Conservation (phyloP, 1,140 invertebrate genomes). For the Oryctes rhinoceros region DNA sequence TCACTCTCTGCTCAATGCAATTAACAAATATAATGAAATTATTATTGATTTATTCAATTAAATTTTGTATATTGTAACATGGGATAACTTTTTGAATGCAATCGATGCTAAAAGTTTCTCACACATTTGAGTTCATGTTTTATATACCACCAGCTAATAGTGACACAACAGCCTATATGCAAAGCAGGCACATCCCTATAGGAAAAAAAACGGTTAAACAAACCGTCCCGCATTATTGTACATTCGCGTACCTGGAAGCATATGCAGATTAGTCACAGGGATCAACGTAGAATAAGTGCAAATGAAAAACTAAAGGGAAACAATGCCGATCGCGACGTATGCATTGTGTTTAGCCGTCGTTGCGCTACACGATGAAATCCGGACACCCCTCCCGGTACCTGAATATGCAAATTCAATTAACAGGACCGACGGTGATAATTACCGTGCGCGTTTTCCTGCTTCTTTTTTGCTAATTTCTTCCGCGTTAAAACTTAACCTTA, state of each 20-base stretch:
- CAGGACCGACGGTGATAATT: slow-evolving; percentile 42
- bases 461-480: slow-evolving; percentile 38
- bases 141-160: not conserved
- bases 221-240: slow-evolving; percentile 29
- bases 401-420: slow-evolving; percentile 46
- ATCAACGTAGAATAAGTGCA: slow-evolving; percentile 42
- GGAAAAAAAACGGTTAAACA: slow-evolving; percentile 30
- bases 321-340: slow-evolving; percentile 35
- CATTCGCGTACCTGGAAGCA: slow-evolving; percentile 20
- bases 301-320: slow-evolving; percentile 44
- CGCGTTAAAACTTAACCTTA: slow-evolving; percentile 38
- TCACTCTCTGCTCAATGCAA: too few species aligned
- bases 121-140: not conserved
- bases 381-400: slow-evolving; percentile 37
- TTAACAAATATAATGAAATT: too few species aligned
- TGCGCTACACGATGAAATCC: slow-evolving; percentile 36
- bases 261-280: slow-evolving; percentile 45
- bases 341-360: slow-evolving; percentile 42
- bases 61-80: too few species aligned
- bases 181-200: not conserved
- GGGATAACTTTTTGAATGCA: too few species aligned
- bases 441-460: slow-evolving; percentile 16
- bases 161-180: not conserved
- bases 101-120: not conserved
- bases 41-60: too few species aligned